Evolutionary conservation across 2,113 vertebrate species (phyloP), one percentile per base, ranked within the genome.

Genomic region (Mustela nigripes): DNA sequence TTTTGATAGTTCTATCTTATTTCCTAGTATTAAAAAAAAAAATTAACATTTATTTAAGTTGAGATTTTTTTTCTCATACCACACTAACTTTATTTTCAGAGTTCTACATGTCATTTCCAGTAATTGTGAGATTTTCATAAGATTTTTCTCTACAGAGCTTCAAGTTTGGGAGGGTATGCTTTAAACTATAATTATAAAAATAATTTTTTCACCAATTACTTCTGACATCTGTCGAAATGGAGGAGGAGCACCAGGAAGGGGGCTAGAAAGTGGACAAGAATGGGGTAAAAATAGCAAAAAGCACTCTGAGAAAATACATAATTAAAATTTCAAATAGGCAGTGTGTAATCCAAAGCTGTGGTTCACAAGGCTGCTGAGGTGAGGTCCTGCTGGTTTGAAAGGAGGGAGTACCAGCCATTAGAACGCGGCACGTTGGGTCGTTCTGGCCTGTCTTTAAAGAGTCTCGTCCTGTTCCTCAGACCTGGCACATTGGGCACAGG

Each of bases 141-240:
- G 16, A 58, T 45, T 78, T 95, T 74, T 22, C n/a, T 83, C 15
- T 24, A 19, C 8, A 56, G 67, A 60, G 5, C 19, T 65, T 31
- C 15, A 39, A 39, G 14, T 33, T 36, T 71, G 82, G 24, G 21
- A 9, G 21, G 15, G 12, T 79, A 62, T 26, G n/a, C 22, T 90
- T 94, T 82, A 94, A 81, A 62, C 31, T 42, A 42, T 74, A 48
- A 69, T 62, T 87, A 90, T 79, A 71, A 92, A 67, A 76, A 31
- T 26, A n/a, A 67, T 21, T 88, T 42, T 5, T 84, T 78, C 18
- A 9, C 42, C 36, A 8, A 31, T 63, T 4, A 31, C 58, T 90
- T 67, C 53, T 79, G 88, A 19, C 14, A 45, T 92, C 60, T 92
- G 73, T 31, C 73, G 88, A 74, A 91, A 84, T 69, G 50, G 63